Evolutionary conservation across 2,888 invertebrate species (phyloP).

Genomic region (Orthosia incerta): DNA sequence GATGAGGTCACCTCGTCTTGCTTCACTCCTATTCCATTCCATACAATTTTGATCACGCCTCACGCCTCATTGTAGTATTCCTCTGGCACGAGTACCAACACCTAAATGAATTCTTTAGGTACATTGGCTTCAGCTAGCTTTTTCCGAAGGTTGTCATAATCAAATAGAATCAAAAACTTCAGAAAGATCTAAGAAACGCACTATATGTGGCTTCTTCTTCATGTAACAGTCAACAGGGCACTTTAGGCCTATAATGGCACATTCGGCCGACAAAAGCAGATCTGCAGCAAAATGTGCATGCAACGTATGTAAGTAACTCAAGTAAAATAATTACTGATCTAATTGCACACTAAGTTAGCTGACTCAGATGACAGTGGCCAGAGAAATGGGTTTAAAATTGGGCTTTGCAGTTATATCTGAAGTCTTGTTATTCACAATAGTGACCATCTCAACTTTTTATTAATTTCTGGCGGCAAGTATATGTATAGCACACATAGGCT

Average conservation of each 20-base stretch:
- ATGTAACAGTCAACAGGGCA: neutral
- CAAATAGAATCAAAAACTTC: conserved; percentile 6
- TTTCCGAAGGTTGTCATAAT: conserved; percentile 1
- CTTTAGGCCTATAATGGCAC: neutral
- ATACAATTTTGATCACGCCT: neutral
- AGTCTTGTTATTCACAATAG: neutral
- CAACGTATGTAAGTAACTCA: conserved; percentile 9
- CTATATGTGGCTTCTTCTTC: neutral
- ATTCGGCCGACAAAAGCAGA: neutral
- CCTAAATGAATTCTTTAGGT: conserved; percentile 2
- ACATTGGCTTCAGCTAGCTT: conserved; percentile 9
- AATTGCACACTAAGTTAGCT: neutral
- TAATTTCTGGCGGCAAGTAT: neutral
- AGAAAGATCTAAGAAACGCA: conserved; percentile 5
- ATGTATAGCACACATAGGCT: neutral
- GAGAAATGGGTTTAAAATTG: neutral
- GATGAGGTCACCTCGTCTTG: neutral
- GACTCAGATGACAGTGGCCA: neutral
- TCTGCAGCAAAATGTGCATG: neutral
- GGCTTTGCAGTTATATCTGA: neutral
- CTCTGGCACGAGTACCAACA: neutral
- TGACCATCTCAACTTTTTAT: neutral
- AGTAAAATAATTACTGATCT: neutral
- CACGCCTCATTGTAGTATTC: neutral
- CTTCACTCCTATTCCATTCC: neutral